Evolutionary conservation across 1,140 invertebrate species (phyloP).

Genomic region (Eurosta solidaginis): DNA sequence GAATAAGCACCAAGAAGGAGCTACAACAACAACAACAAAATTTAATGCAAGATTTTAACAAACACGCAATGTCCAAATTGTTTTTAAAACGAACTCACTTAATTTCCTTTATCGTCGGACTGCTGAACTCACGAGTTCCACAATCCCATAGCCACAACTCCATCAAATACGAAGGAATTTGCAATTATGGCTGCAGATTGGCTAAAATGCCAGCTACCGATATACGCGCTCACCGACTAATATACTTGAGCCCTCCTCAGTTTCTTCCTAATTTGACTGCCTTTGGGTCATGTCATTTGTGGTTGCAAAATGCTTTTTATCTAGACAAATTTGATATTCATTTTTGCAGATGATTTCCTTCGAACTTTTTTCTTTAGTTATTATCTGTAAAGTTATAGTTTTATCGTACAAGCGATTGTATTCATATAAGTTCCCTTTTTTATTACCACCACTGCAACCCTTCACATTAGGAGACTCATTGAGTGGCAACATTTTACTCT

Average conservation of each 20-base stretch:
- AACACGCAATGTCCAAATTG: slow-evolving; percentile 27
- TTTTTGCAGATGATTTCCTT: slow-evolving; percentile 9
- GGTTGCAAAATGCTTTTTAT: slow-evolving; percentile 8
- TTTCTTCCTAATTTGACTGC: neutral
- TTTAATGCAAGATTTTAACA: slow-evolving; percentile 6
- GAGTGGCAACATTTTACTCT: too few relatives aligned
- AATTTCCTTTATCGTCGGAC: slow-evolving; percentile 3
- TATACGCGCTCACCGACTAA: neutral
- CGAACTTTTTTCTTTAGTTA: slow-evolving; percentile 9
- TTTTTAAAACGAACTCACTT: slow-evolving; percentile 19
- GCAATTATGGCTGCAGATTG: slow-evolving; percentile 21
- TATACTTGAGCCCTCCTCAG: neutral
- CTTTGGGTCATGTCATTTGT: slow-evolving; percentile 1
- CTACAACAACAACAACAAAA: neutral
- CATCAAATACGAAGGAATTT: too few relatives aligned
- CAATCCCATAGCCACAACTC: neutral
- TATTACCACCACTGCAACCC: too few relatives aligned
- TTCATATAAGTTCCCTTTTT: too few relatives aligned
- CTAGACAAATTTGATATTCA: neutral
- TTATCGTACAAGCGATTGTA: too few relatives aligned
- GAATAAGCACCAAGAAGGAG: neutral
- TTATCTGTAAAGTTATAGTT: too few relatives aligned
- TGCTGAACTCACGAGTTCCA: neutral
- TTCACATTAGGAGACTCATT: too few relatives aligned
- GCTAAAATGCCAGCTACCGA: neutral